Conservation (phyloP, 2,113 vertebrate species). For the Hippocampus barbouri region DNA sequence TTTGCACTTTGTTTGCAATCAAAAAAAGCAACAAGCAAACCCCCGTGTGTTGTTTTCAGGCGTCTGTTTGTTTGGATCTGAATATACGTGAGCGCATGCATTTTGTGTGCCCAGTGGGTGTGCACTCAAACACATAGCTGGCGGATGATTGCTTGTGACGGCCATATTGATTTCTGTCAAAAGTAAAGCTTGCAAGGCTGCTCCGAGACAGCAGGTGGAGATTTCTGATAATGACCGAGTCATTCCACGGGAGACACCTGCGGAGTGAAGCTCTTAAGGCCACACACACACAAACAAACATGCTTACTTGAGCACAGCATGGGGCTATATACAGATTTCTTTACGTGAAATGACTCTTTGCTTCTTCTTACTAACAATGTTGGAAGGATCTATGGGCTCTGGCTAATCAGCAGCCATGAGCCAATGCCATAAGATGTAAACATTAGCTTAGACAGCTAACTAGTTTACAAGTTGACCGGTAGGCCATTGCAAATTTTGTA, state of each 20-base stretch:
- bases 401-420: not conserved
- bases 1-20: constrained; percentile 56
- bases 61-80: constrained; percentile 45
- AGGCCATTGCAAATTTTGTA: too few relatives aligned
- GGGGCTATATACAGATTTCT: constrained; percentile 11
- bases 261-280: constrained; percentile 18
- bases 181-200: constrained; percentile 36
- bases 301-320: constrained; percentile 9
- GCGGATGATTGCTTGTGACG: constrained; percentile 42
- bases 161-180: constrained; percentile 51
- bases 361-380: not conserved
- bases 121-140: constrained; percentile 37
- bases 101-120: constrained; percentile 35
- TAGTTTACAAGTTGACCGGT: too few relatives aligned
- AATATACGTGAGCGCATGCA: constrained; percentile 22
- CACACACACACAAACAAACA: constrained; percentile 23
- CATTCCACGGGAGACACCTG: constrained; percentile 43
- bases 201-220: constrained; percentile 46
- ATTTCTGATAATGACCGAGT: constrained; percentile 49
- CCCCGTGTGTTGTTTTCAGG: constrained; percentile 37
- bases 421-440: not conserved
- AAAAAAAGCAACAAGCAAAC: constrained; percentile 48
- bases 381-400: too few relatives aligned
- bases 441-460: not conserved
- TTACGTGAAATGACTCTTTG: constrained; percentile 3